Evolutionary conservation across 2,797 vertebrate species (phyloP), one percentile per base, ranked within the genome.

Genomic region (Gobionotothen gibberifrons): DNA sequence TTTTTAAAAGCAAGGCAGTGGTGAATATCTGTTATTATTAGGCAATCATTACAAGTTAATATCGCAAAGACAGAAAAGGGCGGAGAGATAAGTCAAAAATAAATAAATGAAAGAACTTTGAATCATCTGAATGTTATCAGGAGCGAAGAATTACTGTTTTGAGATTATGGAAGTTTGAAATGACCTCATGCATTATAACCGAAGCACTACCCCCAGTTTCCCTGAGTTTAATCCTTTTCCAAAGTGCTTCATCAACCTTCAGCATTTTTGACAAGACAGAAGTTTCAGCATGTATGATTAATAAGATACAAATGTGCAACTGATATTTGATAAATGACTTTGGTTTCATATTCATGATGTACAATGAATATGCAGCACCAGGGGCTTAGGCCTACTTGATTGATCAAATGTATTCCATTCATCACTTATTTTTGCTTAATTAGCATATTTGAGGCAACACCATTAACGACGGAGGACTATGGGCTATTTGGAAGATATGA

Each of bases 361-460:
- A 89, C 91, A 87, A 93, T 94, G 91, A 94, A 93, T 93, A 93
- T 93, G 93, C 93, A 92, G 89, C 86, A 90, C 87, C 87, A 72
- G 90, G 84, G 88, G 90, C 90, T 90, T 83, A 88, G 89, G 87
- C 86, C 89, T 92, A 89, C 91, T 92, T 93, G 92, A 93, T 93
- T 93, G 91, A 93, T 93, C 92, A 93, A 92, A 93, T 90, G 88
- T 91, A 90, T 93, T 93, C 91, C 89, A 92, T 93, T 93, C 89
- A 93, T 94, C 92, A 94, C 90, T 85, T 90, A 83, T 90, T 93
- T 90, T 90, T 84, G 85, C 86, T 78, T 91, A 90, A 94, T 94
- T 93, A 92, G 87, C 91, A 94, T 93, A 93, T 93, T 87, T 86
- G 77, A 87, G 88, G 89, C 86, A 90, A 92, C 88, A 84, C 87